Evolutionary conservation across 2,797 vertebrate genomes (phyloP).

Genomic region (Aplochiton taeniatus): DNA sequence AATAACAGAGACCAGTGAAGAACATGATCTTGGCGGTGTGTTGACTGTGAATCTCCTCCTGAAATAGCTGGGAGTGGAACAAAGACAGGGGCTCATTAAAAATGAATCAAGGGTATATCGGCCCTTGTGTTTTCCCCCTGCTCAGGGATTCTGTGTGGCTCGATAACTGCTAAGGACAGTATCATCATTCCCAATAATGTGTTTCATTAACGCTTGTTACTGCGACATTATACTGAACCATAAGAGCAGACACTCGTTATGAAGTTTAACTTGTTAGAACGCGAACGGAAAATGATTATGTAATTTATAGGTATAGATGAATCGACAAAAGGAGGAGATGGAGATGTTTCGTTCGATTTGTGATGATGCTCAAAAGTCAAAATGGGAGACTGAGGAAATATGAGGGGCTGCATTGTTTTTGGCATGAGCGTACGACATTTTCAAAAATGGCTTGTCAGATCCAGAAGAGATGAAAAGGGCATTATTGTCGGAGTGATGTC

Average conservation of each 20-base stretch:
- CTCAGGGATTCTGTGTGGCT: slow-evolving; percentile 51
- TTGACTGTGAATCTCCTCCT: slow-evolving; percentile 48
- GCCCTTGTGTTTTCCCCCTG: slow-evolving; percentile 45
- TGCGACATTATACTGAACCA: slow-evolving; percentile 5
- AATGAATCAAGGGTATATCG: slow-evolving; percentile 55
- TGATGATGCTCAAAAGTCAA: background rate
- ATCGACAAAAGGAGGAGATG: background rate
- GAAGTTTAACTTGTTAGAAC: slow-evolving; percentile 1
- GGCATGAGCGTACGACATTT: background rate
- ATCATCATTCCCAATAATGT: slow-evolving; percentile 31
- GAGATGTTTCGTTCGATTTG: background rate
- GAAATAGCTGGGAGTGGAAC: slow-evolving; percentile 51
- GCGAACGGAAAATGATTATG: background rate
- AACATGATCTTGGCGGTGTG: slow-evolving; percentile 40
- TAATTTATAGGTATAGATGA: background rate
- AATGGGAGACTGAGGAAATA: background rate
- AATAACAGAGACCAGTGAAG: slow-evolving; percentile 27
- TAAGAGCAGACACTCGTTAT: slow-evolving; percentile 3
- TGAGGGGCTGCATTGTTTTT: background rate
- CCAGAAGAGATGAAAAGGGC: background rate
- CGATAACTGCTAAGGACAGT: slow-evolving; percentile 43
- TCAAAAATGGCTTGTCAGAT: background rate
- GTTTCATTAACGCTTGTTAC: slow-evolving; percentile 25
- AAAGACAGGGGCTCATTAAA: slow-evolving; percentile 54
- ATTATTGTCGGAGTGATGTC: background rate